phyloP scores from a whole-genome alignment of 2,888 invertebrate genomes.

The Acleris laterana region DNA sequence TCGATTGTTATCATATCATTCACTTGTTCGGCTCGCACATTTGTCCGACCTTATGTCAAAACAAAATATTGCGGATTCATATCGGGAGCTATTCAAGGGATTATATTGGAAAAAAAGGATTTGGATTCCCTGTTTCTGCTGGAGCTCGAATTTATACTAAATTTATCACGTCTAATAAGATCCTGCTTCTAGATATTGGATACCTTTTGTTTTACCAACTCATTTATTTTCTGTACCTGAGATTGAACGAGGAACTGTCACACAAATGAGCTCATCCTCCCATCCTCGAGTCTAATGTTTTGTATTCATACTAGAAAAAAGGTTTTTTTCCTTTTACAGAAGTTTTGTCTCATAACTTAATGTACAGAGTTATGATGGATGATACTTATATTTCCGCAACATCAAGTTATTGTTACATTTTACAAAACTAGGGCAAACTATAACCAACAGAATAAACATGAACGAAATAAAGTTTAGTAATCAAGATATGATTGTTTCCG shows the following conservation, averaged over 20 bases:
- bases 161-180: slow-evolving; percentile 19
- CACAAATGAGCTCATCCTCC: slow-evolving; percentile 17
- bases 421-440: background rate
- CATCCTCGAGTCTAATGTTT: slow-evolving; percentile 5
- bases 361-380: background rate
- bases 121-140: slow-evolving; percentile 13
- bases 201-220: slow-evolving; percentile 24
- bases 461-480: background rate
- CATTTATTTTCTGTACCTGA: slow-evolving; percentile 35
- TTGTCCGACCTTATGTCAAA: slow-evolving; percentile 28
- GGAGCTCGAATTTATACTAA: slow-evolving; percentile 10
- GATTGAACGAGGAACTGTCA: slow-evolving; percentile 32
- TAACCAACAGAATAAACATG: background rate
- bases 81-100: slow-evolving; percentile 32
- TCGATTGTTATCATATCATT: slow-evolving; percentile 59
- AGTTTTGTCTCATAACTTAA: background rate
- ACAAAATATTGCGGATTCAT: slow-evolving; percentile 43
- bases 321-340: slow-evolving; percentile 1
- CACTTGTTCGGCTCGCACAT: slow-evolving; percentile 42
- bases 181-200: slow-evolving; percentile 26
- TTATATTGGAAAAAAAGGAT: slow-evolving; percentile 22
- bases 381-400: background rate
- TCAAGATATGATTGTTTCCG: background rate
- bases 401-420: background rate
- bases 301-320: background rate